Evolutionary conservation across 2,888 invertebrate species (phyloP).

Genomic region (Drosophila algonquin): DNA sequence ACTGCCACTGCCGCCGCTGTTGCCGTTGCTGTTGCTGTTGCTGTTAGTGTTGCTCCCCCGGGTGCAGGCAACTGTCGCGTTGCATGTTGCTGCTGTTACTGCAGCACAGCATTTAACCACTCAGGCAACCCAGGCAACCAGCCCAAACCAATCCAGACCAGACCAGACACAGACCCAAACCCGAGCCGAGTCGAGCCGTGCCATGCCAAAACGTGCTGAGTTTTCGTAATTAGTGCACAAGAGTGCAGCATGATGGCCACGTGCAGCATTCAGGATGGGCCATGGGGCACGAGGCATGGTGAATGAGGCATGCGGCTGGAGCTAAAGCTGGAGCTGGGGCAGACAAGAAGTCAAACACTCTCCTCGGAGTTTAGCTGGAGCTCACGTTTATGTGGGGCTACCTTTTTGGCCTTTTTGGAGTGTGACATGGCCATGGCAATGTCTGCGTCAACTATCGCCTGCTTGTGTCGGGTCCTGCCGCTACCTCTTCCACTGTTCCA

Average conservation of each 20-base stretch:
- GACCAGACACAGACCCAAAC: conserved; percentile 21
- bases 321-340: too few relatives aligned
- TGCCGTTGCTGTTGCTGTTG: conserved; percentile 8
- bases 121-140: conserved; percentile 47
- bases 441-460: conserved; percentile 37
- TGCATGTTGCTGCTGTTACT: conserved; percentile 79
- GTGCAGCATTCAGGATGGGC: conserved; percentile 39
- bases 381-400: conserved; percentile 61
- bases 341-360: conserved; percentile 27
- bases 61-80: conserved; percentile 68
- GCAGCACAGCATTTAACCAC: conserved; percentile 73
- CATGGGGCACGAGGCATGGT: background rate
- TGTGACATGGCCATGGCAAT: conserved; percentile 64
- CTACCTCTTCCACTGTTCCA: background rate
- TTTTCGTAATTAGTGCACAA: conserved; percentile 79
- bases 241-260: conserved; percentile 68
- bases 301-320: conserved; percentile 14
- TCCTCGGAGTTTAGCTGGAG: conserved; percentile 18
- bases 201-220: conserved; percentile 75
- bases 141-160: conserved; percentile 27
- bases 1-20: conserved; percentile 8
- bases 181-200: conserved; percentile 54
- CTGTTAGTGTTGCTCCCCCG: conserved; percentile 17
- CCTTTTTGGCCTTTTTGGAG: conserved; percentile 70
- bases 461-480: conserved; percentile 20